Base-by-base conservation (phyloP, 2,888 invertebrate species). In the Erebia ligea region DNA sequence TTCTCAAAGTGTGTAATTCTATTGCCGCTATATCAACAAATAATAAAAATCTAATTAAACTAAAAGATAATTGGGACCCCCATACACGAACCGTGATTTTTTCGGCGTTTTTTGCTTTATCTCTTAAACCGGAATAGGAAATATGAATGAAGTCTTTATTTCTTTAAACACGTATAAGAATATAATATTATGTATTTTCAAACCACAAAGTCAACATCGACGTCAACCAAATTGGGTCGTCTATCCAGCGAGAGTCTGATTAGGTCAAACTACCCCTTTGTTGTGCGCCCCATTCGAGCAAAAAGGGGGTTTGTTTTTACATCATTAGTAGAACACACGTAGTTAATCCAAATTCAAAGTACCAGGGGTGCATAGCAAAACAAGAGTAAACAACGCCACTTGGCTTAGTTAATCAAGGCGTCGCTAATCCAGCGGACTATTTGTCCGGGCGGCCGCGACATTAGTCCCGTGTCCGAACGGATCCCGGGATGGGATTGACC, bases 401-500 rank as follows among this genome's bases (percentile, higher is more conserved):
- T 79, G 82, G 87, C 84, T 87, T 86, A 89, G 88, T 88, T 91
- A 91, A 91, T 91, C 88, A 90, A 88, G 86, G 86, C 86, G 84
- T 79, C 76, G 82, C 86, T 88, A 89, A 89, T 89, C 87, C 86
- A 81, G 81, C 79, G 83, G 82, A 85, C 85, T 88, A 89, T 89
- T 89, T 88, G 88, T 88, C 81, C 84, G 81, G 77, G 73, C 81
- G 78, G 82, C 90, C 91, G 86, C 90, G 87, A 91, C 91, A 91
- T 91, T 89, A 88, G 88, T 90, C 87, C 86, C 82, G 82, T 80
- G 87, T 86, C 87, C 85, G 76, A 81, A 81, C 79, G 78, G 79
- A 80, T 78, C 77, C 82, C 80, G 79, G 82, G 80, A 83, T 83
- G 61, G 75, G 72, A 74, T 75, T 76, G 76, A 78, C 82, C 82